These are phyloP conservation scores for honey bee (Apis mellifera) DNA, from an alignment of 1,140 invertebrate species.

Conservation along the genomic window DNA sequence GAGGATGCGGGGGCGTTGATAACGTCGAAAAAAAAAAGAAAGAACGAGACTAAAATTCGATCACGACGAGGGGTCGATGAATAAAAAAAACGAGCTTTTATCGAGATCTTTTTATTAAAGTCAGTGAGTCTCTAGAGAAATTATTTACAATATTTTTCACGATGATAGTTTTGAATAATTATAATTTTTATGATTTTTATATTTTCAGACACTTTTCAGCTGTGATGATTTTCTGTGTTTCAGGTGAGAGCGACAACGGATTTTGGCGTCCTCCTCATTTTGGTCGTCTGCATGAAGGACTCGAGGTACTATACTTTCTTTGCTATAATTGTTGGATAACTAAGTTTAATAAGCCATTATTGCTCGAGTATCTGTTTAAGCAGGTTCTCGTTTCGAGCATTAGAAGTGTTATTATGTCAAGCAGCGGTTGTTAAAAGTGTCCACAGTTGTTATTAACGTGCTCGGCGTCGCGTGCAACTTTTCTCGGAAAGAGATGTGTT, in stretches of 20 bases:
- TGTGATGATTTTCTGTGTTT: conserved; percentile 15
- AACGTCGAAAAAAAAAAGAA: not conserved
- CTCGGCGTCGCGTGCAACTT: conserved; percentile 1
- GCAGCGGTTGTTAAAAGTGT: conserved; percentile 1
- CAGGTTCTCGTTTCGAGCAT: not conserved
- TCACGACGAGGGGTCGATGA: not conserved
- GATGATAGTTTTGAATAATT: no score
- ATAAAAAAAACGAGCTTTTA: not conserved
- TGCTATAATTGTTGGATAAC: not conserved
- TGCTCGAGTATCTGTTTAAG: not conserved
- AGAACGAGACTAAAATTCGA: not conserved
- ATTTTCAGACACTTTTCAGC: not conserved
- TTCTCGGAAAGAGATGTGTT: not conserved
- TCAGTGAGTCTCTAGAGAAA: no score
- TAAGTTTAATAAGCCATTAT: not conserved
- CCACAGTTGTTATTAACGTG: not conserved
- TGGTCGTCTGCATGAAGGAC: conserved; percentile 51
- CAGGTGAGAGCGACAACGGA: conserved; percentile 53
- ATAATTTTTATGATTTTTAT: no score
- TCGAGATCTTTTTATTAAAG: no score
- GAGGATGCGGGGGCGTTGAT: not conserved
- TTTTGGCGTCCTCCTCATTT: conserved; percentile 39
- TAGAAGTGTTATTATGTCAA: not conserved
- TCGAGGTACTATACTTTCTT: conserved; percentile 51
- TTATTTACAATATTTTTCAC: no score